Evolutionary conservation across 2,113 vertebrate genomes (phyloP).

Genomic region (Poeciliopsis retropinna): DNA sequence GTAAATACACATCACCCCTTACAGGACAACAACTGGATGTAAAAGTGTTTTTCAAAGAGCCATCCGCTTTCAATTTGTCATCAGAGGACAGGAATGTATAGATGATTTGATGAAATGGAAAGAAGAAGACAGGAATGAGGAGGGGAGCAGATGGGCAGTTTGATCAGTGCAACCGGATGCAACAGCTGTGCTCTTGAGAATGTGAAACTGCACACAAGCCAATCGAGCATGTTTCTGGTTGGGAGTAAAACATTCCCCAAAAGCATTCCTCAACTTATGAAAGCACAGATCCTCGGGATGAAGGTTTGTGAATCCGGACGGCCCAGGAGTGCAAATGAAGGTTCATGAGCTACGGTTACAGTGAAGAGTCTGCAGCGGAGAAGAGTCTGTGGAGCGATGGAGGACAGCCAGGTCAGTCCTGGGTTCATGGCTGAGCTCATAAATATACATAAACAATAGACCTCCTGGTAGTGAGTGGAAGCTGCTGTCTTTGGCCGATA

Average conservation of each 20-base stretch:
- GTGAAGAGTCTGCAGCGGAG: constrained; percentile 30
- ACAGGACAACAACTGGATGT: constrained; percentile 28
- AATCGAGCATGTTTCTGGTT: constrained; percentile 54
- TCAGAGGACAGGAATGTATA: constrained; percentile 36
- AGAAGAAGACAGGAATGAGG: constrained; percentile 31
- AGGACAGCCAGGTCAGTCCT: constrained; percentile 51
- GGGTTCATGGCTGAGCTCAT: constrained; percentile 58
- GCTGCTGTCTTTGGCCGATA: constrained; percentile 45
- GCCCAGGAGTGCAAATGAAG: constrained; percentile 45
- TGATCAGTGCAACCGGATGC: constrained; percentile 47
- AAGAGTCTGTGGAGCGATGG: constrained; percentile 37
- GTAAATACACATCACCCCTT: constrained; percentile 24
- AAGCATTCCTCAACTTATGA: constrained; percentile 48
- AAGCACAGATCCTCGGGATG: constrained; percentile 39
- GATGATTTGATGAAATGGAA: constrained; percentile 45
- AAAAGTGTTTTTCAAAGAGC: constrained; percentile 36
- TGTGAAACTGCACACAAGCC: constrained; percentile 41
- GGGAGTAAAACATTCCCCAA: constrained; percentile 46
- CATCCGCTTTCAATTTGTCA: constrained; percentile 46
- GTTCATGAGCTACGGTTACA: constrained; percentile 57
- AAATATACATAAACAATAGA: constrained; percentile 72
- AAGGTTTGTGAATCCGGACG: constrained; percentile 45
- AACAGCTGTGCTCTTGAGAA: constrained; percentile 56
- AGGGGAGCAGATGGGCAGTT: constrained; percentile 41
- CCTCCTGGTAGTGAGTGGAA: constrained; percentile 52